These are phyloP conservation scores for Lasioglossum marginatum DNA, from an alignment of 2,888 invertebrate species.

Conservation along the genomic window DNA sequence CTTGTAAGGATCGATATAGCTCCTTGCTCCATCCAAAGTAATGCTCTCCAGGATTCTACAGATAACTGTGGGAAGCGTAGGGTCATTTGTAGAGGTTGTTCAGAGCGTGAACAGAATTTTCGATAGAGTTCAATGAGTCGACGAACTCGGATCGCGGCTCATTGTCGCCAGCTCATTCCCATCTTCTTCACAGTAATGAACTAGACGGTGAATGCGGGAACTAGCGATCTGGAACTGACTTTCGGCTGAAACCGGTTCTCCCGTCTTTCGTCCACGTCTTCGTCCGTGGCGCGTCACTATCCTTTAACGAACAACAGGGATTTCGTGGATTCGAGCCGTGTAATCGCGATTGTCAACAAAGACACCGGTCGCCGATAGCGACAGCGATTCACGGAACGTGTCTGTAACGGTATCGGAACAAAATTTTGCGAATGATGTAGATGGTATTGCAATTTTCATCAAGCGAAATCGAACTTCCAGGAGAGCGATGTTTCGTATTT, in stretches of 20 bases:
- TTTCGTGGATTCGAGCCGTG: conserved; percentile 59
- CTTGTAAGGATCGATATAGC: background rate
- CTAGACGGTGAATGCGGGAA: conserved; percentile 44
- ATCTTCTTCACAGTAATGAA: conserved; percentile 45
- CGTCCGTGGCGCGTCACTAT: conserved; percentile 66
- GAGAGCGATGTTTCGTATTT: background rate
- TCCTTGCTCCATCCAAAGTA: too few species aligned
- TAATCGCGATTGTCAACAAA: conserved; percentile 58
- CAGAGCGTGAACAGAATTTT: background rate
- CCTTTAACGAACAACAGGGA: conserved; percentile 70
- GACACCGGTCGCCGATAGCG: background rate
- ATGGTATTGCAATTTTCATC: background rate
- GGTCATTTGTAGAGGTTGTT: background rate
- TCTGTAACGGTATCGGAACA: conserved; percentile 18
- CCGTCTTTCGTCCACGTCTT: conserved; percentile 49
- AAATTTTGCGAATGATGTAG: background rate
- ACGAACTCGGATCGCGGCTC: background rate
- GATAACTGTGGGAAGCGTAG: background rate
- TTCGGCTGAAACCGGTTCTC: conserved; percentile 76
- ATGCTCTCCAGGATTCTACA: background rate
- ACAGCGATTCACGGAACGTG: conserved; percentile 9
- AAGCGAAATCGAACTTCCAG: background rate
- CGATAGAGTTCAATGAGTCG: conserved; percentile 4
- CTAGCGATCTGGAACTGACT: conserved; percentile 62
- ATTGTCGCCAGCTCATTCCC: conserved; percentile 23